Evolutionary conservation across 2,113 vertebrate species (phyloP), one percentile per base, ranked within the genome.

Genomic region (Leucosticte australis): DNA sequence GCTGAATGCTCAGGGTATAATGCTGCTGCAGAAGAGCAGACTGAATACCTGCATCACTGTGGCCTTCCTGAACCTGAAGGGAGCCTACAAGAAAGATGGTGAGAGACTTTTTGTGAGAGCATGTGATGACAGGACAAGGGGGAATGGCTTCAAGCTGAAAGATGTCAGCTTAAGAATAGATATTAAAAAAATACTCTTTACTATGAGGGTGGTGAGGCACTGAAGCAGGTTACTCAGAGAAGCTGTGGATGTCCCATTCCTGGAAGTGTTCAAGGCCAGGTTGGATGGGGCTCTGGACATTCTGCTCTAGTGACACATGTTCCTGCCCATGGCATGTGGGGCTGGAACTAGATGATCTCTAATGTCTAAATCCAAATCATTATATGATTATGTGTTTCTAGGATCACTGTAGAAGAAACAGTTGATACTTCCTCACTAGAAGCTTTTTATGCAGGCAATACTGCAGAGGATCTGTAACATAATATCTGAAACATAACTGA

Each of bases 221-320:
- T 23, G 55, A 44, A 42, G 27, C 12, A 42, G 39, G 63, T 41
- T 41, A 9, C 2, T 13, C 56, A 63, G 41, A 60, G 41, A 55
- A 63, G n/a, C 3, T 41, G 20, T 35, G 41, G n/a, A 62, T n/a
- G 47, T 5, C 10, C 21, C 8, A 16, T 35, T 17, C 26, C 41
- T 49, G n/a, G 21, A 62, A 69, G 10, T 11, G 10, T 5, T 67
- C 52, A 39, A 37, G 37, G 26, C 15, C 30, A 42, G 14, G n/a
- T 16, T 76, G n/a, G 41, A 62, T 60, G 8, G 15, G 24, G 13
- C 15, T 59, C 44, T 24, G 52, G 18, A 26, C 12, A 31, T 31
- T 30, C 47, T 63, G 11, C 12, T 42, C 28, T 35, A 68, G 26
- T 31, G 41, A 49, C 30, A 41, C 0, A 0, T 49, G 7, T 9